Conservation (phyloP, 2,888 invertebrate species). For the Hemaris fuciformis region DNA sequence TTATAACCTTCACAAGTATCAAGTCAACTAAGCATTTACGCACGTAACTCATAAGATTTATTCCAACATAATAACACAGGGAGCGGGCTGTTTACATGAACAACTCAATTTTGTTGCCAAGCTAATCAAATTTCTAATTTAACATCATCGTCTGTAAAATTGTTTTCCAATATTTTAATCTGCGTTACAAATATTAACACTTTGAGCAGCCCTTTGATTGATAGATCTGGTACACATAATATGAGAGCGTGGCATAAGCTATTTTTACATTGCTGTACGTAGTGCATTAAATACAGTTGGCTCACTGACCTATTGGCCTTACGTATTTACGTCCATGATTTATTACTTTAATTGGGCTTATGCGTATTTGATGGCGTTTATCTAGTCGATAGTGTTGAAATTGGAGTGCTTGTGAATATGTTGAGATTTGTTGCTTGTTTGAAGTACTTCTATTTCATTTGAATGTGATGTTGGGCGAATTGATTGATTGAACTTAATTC, state of each 20-base stretch:
- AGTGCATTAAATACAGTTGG: constrained; percentile 38
- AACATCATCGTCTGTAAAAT: not conserved
- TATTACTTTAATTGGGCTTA: constrained; percentile 29
- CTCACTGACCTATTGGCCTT: constrained; percentile 45
- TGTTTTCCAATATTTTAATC: not conserved
- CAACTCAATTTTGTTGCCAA: not conserved
- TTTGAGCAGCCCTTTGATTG: constrained; percentile 28
- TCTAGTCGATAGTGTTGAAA: constrained; percentile 1
- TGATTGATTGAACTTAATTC: no score
- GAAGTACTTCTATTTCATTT: no score
- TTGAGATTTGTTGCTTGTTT: not conserved
- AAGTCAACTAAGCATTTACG: not conserved
- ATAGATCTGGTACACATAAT: constrained; percentile 26
- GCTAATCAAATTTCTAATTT: not conserved
- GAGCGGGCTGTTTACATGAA: no score
- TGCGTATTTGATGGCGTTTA: constrained; percentile 15
- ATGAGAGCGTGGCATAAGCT: constrained; percentile 22
- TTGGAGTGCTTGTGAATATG: not conserved
- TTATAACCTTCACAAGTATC: no score
- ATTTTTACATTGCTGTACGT: constrained; percentile 11
- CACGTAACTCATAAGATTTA: not conserved
- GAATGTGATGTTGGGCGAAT: no score
- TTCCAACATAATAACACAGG: no score
- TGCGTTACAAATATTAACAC: constrained; percentile 25
- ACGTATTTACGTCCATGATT: constrained; percentile 32